Conservation (phyloP, 2,888 invertebrate genomes). For the Lymantria dispar region DNA sequence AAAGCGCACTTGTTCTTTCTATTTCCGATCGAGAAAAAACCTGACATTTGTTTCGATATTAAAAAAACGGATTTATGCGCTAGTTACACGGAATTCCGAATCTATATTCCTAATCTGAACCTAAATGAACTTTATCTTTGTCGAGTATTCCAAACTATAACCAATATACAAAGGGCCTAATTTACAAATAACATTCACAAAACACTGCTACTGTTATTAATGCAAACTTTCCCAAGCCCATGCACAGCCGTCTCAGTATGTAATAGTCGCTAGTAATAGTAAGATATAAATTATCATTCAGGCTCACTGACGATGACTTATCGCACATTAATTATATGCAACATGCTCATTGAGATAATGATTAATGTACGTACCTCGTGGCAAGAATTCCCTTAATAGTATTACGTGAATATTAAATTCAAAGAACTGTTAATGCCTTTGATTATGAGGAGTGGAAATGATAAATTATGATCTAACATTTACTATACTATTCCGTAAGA, state of each 20-base stretch:
- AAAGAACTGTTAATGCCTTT: neutral
- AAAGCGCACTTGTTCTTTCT: too few relatives aligned
- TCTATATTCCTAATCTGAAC: too few relatives aligned
- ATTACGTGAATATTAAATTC: slow-evolving; percentile 13
- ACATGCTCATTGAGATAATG: slow-evolving; percentile 45
- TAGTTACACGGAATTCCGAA: too few relatives aligned
- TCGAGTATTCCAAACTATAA: too few relatives aligned
- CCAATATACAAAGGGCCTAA: too few relatives aligned
- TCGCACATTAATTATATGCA: slow-evolving; percentile 56
- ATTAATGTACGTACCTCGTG: slow-evolving; percentile 40
- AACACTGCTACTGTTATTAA: slow-evolving; percentile 14
- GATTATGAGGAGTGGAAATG: neutral
- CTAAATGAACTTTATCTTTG: too few relatives aligned
- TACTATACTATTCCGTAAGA: too few relatives aligned
- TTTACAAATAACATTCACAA: too few relatives aligned
- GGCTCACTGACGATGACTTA: slow-evolving; percentile 45
- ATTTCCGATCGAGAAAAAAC: too few relatives aligned
- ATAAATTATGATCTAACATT: too few relatives aligned
- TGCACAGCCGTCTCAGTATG: slow-evolving; percentile 33
- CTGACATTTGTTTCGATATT: too few relatives aligned
- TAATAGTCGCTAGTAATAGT: slow-evolving; percentile 20
- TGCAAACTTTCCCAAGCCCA: slow-evolving; percentile 13
- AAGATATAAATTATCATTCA: slow-evolving; percentile 44
- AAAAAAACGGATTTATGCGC: too few relatives aligned
- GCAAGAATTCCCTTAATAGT: slow-evolving; percentile 8